phyloP scores from a whole-genome alignment of 2,888 invertebrate species.

The Acutogordius australiensis region DNA sequence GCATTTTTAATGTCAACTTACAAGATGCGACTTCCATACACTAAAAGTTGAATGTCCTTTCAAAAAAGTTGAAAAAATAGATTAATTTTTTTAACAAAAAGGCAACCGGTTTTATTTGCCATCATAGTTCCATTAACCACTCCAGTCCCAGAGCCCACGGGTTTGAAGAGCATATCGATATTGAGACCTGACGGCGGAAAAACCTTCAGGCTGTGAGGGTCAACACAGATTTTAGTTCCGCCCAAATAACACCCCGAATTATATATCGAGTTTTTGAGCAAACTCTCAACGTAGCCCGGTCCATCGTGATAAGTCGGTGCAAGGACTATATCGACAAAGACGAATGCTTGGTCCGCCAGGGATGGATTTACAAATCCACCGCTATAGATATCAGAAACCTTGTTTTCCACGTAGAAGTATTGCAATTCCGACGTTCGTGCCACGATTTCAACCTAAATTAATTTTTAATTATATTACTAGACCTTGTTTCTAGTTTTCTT shows the following conservation, averaged over 20 bases:
- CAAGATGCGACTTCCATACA: too few species aligned
- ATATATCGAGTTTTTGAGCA: neutral
- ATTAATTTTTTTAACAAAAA: too few species aligned
- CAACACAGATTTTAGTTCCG: neutral
- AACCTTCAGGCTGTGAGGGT: neutral
- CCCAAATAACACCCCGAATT: neutral
- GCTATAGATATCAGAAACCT: neutral
- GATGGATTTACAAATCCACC: neutral
- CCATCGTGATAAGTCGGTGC: neutral
- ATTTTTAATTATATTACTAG: too few species aligned
- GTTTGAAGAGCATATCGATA: too few species aligned
- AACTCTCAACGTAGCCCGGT: neutral
- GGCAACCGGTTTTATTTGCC: too few species aligned
- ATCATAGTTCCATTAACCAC: too few species aligned
- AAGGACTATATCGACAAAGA: neutral
- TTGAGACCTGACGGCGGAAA: neutral
- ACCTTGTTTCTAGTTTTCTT: too few species aligned
- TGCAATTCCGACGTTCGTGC: neutral
- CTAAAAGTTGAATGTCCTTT: too few species aligned
- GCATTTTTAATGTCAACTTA: too few species aligned
- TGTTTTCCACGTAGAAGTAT: neutral
- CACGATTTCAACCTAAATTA: conserved; percentile 5
- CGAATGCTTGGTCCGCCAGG: neutral
- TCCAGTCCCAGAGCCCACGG: too few species aligned
- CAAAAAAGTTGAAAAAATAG: too few species aligned